These are phyloP conservation scores for Solenodon paradoxus DNA, from an alignment of 2,113 vertebrate genomes.

Conservation along the genomic window DNA sequence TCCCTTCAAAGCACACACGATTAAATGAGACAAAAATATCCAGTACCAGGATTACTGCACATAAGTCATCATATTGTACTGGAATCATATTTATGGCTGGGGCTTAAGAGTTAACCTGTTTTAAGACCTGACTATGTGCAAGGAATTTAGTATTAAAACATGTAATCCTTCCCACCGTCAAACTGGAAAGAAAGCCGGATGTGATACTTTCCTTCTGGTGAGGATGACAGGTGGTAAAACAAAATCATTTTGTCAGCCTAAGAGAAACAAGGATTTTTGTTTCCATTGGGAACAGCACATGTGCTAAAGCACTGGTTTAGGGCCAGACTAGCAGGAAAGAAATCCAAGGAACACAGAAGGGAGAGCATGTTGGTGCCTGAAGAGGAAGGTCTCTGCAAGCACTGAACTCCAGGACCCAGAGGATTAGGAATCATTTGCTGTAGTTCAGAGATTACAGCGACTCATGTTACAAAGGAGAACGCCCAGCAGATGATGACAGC, in stretches of 20 bases:
- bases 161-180: neutral
- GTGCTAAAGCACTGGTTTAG: neutral
- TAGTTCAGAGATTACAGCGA: neutral
- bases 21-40: neutral
- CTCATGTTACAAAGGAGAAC: too few relatives aligned
- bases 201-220: neutral
- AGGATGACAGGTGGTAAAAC: neutral
- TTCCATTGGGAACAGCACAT: neutral
- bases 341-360: neutral
- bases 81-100: neutral
- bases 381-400: accelerated
- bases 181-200: neutral
- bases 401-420: neutral
- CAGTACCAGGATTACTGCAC: neutral
- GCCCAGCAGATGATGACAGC: too few relatives aligned
- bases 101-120: neutral
- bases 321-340: neutral
- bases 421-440: neutral
- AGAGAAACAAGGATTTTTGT: neutral
- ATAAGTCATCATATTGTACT: neutral
- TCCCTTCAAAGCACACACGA: neutral
- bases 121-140: neutral
- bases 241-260: neutral
- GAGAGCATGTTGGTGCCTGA: neutral
- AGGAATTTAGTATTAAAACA: neutral